Conservation (phyloP, 2,797 vertebrate species). For the Acropternis orthonyx region DNA sequence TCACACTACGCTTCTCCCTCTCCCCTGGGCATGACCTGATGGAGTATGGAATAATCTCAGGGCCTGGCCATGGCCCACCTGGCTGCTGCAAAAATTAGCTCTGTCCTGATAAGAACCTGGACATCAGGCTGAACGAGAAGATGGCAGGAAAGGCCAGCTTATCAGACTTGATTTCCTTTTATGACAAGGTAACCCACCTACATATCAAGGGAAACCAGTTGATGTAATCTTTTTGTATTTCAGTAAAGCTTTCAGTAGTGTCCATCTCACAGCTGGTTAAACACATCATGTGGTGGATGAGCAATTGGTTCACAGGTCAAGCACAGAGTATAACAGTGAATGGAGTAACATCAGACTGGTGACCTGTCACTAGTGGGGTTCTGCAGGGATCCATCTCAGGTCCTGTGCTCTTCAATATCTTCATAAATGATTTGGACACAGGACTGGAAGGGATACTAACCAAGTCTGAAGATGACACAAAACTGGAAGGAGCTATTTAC, state of each 20-base stretch:
- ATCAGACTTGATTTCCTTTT: neutral
- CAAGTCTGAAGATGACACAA: neutral
- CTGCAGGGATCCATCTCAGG: neutral
- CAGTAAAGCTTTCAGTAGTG: neutral
- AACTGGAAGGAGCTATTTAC: neutral
- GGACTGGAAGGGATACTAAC: neutral
- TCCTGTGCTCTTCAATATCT: neutral
- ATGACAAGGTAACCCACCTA: neutral
- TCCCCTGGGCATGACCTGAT: neutral
- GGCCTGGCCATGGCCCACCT: neutral
- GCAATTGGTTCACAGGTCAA: neutral
- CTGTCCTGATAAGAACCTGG: neutral
- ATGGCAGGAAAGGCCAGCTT: neutral
- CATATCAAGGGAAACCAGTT: neutral
- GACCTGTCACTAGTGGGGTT: neutral
- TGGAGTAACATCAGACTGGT: neutral
- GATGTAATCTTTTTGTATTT: neutral
- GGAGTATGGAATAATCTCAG: neutral
- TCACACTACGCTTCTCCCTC: neutral
- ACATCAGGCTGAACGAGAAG: neutral
- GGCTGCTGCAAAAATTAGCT: neutral
- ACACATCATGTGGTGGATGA: neutral
- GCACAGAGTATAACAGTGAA: neutral
- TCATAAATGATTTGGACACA: neutral
- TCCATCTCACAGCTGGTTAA: neutral